These are phyloP conservation scores for Linyphia triangularis DNA, from an alignment of 2,888 invertebrate species.

Conservation along the genomic window DNA sequence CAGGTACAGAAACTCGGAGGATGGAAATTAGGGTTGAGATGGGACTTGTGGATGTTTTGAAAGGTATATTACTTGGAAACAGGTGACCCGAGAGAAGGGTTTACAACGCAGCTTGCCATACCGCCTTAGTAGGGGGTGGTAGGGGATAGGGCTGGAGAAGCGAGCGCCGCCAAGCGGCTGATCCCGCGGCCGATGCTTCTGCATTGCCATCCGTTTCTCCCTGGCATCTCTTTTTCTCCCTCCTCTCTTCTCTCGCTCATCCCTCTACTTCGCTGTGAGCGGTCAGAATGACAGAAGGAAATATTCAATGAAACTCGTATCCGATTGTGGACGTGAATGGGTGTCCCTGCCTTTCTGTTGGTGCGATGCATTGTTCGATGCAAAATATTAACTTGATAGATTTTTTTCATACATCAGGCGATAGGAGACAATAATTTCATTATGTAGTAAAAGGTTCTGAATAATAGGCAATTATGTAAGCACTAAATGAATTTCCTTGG, in stretches of 20 bases:
- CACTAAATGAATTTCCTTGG: too few relatives aligned
- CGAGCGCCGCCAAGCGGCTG: constrained; percentile 56
- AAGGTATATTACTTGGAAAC: constrained; percentile 10
- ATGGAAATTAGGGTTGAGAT: background rate
- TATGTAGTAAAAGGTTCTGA: background rate
- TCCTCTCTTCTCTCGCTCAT: background rate
- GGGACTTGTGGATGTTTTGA: background rate
- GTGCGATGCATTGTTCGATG: background rate
- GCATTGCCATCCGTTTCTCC: background rate
- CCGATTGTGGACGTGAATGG: background rate
- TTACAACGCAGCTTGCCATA: constrained; percentile 55
- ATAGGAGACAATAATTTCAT: background rate
- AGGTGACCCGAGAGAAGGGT: constrained; percentile 16
- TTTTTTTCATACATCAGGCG: background rate
- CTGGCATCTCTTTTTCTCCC: background rate
- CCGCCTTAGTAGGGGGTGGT: constrained; percentile 27
- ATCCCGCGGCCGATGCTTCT: constrained; percentile 13
- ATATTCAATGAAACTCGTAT: background rate
- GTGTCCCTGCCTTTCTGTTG: too few relatives aligned
- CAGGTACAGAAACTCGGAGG: background rate
- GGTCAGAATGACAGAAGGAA: constrained; percentile 1
- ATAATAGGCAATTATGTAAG: too few relatives aligned
- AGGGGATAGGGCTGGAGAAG: background rate
- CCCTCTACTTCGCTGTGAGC: background rate
- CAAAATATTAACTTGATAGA: background rate